These are phyloP conservation scores for Scaptomyza pallida DNA, from an alignment of 1,140 invertebrate genomes.

Conservation along the genomic window DNA sequence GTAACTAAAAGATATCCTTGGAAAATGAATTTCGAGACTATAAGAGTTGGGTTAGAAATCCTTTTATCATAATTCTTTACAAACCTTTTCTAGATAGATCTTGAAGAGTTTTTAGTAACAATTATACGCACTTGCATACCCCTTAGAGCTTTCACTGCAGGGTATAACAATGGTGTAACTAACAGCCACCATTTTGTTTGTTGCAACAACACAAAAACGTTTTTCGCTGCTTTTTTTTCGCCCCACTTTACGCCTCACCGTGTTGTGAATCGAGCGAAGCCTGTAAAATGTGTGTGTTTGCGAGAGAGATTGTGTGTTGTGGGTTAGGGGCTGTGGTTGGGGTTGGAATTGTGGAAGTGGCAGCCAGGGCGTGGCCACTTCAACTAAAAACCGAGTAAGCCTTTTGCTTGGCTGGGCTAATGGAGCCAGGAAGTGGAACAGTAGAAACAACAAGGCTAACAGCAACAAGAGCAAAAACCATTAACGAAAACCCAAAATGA, in stretches of 20 bases:
- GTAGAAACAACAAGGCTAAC: slow-evolving; percentile 4
- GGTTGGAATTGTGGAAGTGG: slow-evolving; percentile 8
- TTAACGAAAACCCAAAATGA: slow-evolving; percentile 36
- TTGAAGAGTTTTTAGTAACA: background rate
- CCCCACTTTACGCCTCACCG: slow-evolving; percentile 18
- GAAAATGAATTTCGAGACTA: too few relatives aligned
- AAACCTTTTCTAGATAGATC: too few relatives aligned
- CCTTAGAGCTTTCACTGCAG: background rate
- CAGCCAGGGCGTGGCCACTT: slow-evolving; percentile 45
- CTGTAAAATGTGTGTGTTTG: slow-evolving; percentile 45
- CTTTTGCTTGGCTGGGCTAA: slow-evolving; percentile 44
- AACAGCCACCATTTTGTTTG: slow-evolving; percentile 38
- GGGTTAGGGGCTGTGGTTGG: background rate
- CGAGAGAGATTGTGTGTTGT: background rate
- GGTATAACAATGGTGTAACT: slow-evolving; percentile 32
- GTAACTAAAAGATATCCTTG: slow-evolving; percentile 16
- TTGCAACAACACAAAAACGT: slow-evolving; percentile 15
- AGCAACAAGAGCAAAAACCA: slow-evolving; percentile 25
- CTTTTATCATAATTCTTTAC: too few relatives aligned
- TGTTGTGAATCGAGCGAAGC: slow-evolving; percentile 31
- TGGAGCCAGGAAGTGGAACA: slow-evolving; percentile 41
- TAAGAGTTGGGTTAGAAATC: too few relatives aligned
- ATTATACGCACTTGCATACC: background rate
- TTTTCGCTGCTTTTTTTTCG: slow-evolving; percentile 8
- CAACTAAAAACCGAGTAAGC: slow-evolving; percentile 55